Evolutionary conservation across 2,113 vertebrate species (phyloP), one percentile per base, ranked within the genome.

Genomic region (Prionailurus viverrinus): DNA sequence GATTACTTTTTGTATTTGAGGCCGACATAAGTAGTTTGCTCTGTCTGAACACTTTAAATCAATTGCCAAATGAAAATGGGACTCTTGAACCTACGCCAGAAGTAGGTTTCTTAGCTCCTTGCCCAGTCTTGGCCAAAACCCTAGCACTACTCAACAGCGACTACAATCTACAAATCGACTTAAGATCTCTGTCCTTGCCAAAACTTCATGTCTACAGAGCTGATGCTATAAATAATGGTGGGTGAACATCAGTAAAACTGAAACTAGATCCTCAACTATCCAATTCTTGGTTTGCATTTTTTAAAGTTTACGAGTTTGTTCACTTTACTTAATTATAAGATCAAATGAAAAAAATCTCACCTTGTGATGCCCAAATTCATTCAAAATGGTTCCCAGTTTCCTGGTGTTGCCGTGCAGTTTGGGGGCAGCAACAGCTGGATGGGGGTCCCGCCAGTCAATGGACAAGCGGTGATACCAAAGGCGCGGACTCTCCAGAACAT

Each of bases 391-490:
- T 96, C 99, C 99, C 97, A 99, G 98, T 93, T 99, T 99, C 98
- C 99, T 99, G 0, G 99, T 99, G 98, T 94, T 99, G 98, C 98
- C 98, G 19, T 99, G 98, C 15, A 98, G 98, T 14, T 98, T 99
- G 13, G 98, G 99, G 68, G 98, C 98, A 1, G 98, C 98, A 3
- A 99, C 84, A 63, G 99, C 99, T 0, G 99, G 99, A 94, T 99
- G 99, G 7, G 99, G 99, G 83, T 99, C 99, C 81, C 99, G 98
- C 99, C 99, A 99, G 97, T 99, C 99, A 0, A 99, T 97, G 3
- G 99, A 99, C 48, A 99, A 97, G 2, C 99, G 99, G 85, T 99
- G 99, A 87, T 99, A 98, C 99, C 99, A 99, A 48, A 99, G 97
- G 78, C 76, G 98, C 55, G 97, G 97, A 0, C 98, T 98, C 89